These are phyloP conservation scores for Leucophenga varia DNA, from an alignment of 1,140 invertebrate species.

Conservation along the genomic window DNA sequence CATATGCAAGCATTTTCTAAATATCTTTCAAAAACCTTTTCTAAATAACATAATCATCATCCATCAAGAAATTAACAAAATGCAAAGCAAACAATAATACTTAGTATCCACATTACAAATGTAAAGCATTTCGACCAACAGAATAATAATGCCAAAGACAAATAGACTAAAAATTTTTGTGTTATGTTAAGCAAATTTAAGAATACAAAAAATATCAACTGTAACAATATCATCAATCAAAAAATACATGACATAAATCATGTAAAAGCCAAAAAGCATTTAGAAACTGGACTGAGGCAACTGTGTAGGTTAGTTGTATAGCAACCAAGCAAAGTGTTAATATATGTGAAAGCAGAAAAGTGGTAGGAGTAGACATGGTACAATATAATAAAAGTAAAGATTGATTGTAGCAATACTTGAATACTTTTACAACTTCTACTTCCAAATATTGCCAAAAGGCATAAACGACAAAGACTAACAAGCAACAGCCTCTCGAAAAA, in stretches of 20 bases:
- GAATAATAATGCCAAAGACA: no score
- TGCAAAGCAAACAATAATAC: no score
- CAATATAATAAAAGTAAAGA: constrained; percentile 14
- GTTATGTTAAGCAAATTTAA: no score
- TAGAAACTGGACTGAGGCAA: neutral
- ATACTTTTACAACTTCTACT: constrained; percentile 6
- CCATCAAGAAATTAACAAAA: no score
- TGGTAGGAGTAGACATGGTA: constrained; percentile 4
- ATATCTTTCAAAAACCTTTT: no score
- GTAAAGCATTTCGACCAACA: no score
- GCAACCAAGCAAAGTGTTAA: neutral
- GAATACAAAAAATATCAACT: no score
- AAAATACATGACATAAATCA: constrained; percentile 44
- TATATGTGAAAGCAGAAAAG: neutral
- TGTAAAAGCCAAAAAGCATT: constrained; percentile 17
- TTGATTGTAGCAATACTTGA: constrained; percentile 26
- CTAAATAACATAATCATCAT: no score
- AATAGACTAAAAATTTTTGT: no score
- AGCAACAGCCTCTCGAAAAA: neutral
- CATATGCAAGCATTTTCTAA: no score
- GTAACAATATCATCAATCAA: constrained; percentile 53
- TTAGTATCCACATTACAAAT: no score
- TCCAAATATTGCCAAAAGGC: constrained; percentile 1
- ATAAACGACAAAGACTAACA: no score
- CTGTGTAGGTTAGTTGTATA: neutral